These are phyloP conservation scores for Keiferia lycopersicella DNA, from an alignment of 2,888 invertebrate species.

Conservation along the genomic window DNA sequence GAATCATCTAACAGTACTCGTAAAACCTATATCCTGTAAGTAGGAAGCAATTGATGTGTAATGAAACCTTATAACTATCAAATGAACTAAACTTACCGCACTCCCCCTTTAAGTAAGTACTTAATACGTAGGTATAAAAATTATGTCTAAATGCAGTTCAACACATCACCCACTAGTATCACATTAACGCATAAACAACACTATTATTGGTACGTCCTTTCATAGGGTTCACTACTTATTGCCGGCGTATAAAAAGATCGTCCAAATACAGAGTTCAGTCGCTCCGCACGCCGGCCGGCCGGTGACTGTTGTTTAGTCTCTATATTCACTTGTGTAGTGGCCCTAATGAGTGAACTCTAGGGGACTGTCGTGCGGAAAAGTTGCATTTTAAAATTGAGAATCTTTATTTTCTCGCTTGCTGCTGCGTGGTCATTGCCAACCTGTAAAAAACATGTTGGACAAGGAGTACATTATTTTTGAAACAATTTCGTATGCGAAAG, in stretches of 20 bases:
- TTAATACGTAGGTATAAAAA: no score
- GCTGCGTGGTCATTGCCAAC: no score
- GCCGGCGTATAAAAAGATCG: background rate
- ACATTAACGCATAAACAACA: background rate
- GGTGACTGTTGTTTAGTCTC: background rate
- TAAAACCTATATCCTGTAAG: background rate
- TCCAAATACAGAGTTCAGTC: background rate
- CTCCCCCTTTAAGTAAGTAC: no score
- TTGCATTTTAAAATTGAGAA: no score
- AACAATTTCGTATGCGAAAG: no score
- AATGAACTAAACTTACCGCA: background rate
- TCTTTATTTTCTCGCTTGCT: no score
- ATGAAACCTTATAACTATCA: background rate
- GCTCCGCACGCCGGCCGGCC: background rate
- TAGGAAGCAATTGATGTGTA: background rate
- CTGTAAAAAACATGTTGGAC: no score
- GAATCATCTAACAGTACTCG: no score
- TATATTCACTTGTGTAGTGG: background rate
- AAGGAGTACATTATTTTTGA: no score
- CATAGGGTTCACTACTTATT: no score
- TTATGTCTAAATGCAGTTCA: background rate
- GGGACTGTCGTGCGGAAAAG: no score
- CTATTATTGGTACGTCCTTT: no score
- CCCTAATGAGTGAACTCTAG: background rate
- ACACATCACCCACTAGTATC: background rate